Evolutionary conservation across 2,113 vertebrate species (phyloP), one percentile per base, ranked within the genome.

Genomic region (Labeo catla): DNA sequence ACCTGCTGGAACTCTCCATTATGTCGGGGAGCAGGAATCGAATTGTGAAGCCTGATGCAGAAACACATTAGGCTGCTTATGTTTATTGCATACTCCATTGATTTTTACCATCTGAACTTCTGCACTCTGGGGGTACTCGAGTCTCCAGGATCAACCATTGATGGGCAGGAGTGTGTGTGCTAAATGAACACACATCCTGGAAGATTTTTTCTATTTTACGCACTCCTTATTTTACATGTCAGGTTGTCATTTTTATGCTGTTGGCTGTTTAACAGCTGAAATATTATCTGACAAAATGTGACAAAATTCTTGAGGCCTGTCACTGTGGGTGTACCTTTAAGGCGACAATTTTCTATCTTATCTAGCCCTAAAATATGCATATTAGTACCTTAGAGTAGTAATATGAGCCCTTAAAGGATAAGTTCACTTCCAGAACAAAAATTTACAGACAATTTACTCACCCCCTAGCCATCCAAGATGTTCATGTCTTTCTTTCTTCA

Each of bases 21-120:
- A 96, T 65, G 89, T 88, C 89, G 89, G 89, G 88, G 88, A 91
- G 94, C 92, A 93, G 91, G 92, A 95, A 95, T 92, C 92, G 95
- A 96, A 96, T 94, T 96, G 92, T 88, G 91, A 86, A 89, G 91
- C 95, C 93, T 94, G 90, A 90, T 93, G 94, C 89, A 93, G 94
- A 93, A 95, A 93, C 90, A 89, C 91, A 93, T 95, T 93, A 95
- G 89, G 87, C 84, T 88, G 91, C 91, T 93, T 90, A 88, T 93
- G 95, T 93, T 93, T 94, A 95, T 92, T 92, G 93, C 79, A 87
- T 36, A 89, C 92, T 91, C 92, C 89, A 94, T 93, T 89, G 92
- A 95, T 96, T 95, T 92, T 91, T 88, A 84, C 86, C 52, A 80
- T 92, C 90, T 89, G 90, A 83, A 81, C 86, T 91, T 90, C 49